Conservation (phyloP, 2,113 vertebrate genomes). For the zebrafish (Danio rerio) region GRCz12tu NC_133195.1:48235501-48236000, state of each 20-base stretch:
- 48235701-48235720: conserved; percentile 28
- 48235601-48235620: too few species aligned
- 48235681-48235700: conserved; percentile 1
- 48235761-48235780: conserved; percentile 39
- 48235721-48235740: conserved; percentile 42
- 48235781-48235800: conserved; percentile 46
- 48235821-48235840: conserved; percentile 33
- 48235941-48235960: conserved; percentile 55
- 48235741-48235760: conserved; percentile 7
- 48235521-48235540: too few species aligned
- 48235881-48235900: conserved; percentile 53
- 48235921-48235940: conserved; percentile 50
- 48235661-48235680: neutral
- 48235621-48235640: neutral
- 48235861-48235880: conserved; percentile 42
- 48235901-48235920: conserved; percentile 52
- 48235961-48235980: conserved; percentile 56
- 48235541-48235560: too few species aligned
- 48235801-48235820: conserved; percentile 29
- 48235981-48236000: conserved; percentile 49
- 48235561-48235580: too few species aligned
- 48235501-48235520: too few species aligned
- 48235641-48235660: neutral
- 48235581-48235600: too few species aligned
- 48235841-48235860: conserved; percentile 54